phyloP scores from a whole-genome alignment of 2,888 invertebrate genomes.

The Ochropacha duplaris region DNA sequence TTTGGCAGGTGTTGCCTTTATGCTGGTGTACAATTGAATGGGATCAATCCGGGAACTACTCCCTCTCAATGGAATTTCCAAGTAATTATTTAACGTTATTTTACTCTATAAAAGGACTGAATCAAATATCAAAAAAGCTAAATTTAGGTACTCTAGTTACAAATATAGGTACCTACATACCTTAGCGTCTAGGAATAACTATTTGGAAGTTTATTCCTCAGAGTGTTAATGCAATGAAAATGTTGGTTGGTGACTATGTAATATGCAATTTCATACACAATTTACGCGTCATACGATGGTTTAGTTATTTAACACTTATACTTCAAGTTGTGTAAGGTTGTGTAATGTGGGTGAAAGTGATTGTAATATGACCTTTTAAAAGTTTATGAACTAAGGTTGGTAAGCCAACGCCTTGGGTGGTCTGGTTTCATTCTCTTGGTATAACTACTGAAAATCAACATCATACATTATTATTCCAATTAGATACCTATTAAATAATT shows the following conservation, averaged over 20 bases:
- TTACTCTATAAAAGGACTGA: not conserved
- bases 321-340: too few relatives aligned
- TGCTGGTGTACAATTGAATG: constrained; percentile 89
- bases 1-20: constrained; percentile 86
- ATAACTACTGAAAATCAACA: too few relatives aligned
- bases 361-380: too few relatives aligned
- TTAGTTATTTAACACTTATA: too few relatives aligned
- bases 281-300: not conserved
- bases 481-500: too few relatives aligned
- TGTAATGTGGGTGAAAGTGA: not conserved
- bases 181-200: not conserved
- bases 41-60: constrained; percentile 93
- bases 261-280: not conserved
- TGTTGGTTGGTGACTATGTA: not conserved
- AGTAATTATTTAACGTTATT: constrained; percentile 33
- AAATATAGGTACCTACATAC: too few relatives aligned
- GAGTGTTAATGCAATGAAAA: not conserved
- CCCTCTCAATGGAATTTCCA: constrained; percentile 88
- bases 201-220: not conserved
- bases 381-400: too few relatives aligned
- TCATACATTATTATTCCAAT: too few relatives aligned
- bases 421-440: too few relatives aligned
- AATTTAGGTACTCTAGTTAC: too few relatives aligned
- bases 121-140: too few relatives aligned
- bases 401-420: too few relatives aligned